Evolutionary conservation across 1,140 invertebrate genomes (phyloP), one percentile per base, ranked within the genome.

Genomic region (Brachionus manjavacas): DNA sequence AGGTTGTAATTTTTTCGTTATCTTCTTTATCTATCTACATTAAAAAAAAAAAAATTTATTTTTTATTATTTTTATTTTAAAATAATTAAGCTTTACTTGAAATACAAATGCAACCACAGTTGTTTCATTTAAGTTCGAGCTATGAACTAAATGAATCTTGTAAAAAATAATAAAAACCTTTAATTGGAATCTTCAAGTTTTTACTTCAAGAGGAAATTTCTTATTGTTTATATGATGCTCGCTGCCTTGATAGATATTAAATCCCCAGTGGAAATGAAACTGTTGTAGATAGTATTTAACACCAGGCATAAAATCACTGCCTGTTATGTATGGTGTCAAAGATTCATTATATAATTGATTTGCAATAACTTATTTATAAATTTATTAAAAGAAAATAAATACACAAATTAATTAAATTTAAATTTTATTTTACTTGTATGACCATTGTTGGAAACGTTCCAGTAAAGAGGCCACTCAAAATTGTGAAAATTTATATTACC

Each of bases 201-300:
- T 14, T 76, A 80, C 52, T 80, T 80, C 81, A 14, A 83, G 20
- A 11, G 81, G 81, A 83, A 49, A 83, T 72, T 83, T 83, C 9
- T 55, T 7, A 14, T 20, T 49, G 14, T 83, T 23, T n/a, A 83
- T 46, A 31, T 52, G 46, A 72, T 83, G 81, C 14, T 83, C 81
- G 4, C 60, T 68, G 39, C 79, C 79, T 35, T 83, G 81, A 72
- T 70, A 83, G 0, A 31, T 68, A 20, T 83, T 83, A 55, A 52
- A 68, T 11, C 81, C 81, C 64, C 81, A 83, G 14, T 83, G 81
- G 52, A 83, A 83, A 83, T 83, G 81, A 70, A 83, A 83, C 35
- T 83, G 60, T 16, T 49, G 16, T 31, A 83, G n/a, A 49, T 83
- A 16, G 20, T 43, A 83, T 46, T 76, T 76, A 11, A 43, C 11